phyloP scores from a whole-genome alignment of 1,140 invertebrate species.

The Ceratina australensis region DNA sequence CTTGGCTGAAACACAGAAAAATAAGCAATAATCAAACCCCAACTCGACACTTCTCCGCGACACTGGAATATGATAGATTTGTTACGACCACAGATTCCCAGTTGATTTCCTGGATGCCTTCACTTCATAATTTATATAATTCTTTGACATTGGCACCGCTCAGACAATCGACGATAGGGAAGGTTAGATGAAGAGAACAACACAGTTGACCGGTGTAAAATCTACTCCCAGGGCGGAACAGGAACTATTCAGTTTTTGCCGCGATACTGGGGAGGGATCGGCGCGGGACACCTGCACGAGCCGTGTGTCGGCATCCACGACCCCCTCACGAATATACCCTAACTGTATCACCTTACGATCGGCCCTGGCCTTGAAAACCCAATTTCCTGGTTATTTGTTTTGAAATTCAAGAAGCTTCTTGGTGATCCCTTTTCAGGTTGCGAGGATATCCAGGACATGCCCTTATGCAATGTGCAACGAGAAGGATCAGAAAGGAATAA shows the following conservation, averaged over 20 bases:
- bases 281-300: conserved; percentile 50
- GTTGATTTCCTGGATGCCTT: conserved; percentile 17
- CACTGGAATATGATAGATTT: not conserved
- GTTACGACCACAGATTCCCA: not conserved
- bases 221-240: conserved; percentile 8
- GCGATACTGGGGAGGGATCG: conserved; percentile 30
- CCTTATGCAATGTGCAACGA: not conserved
- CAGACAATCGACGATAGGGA: too few relatives aligned
- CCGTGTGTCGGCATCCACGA: conserved; percentile 6
- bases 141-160: not conserved
- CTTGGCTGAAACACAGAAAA: conserved; percentile 81
- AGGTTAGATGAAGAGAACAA: not conserved
- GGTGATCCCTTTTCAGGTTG: not conserved
- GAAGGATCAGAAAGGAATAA: too few relatives aligned
- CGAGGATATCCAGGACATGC: not conserved
- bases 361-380: conserved; percentile 8
- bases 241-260: conserved; percentile 42
- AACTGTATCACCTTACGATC: conserved; percentile 41
- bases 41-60: not conserved
- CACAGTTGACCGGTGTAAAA: conserved; percentile 20
- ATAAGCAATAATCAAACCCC: not conserved
- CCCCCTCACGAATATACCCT: conserved; percentile 22
- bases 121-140: conserved; percentile 2
- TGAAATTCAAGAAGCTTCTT: conserved; percentile 28
- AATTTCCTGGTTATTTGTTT: conserved; percentile 46